phyloP scores from a whole-genome alignment of 2,113 vertebrate species.

The Muntiacus reevesi region DNA sequence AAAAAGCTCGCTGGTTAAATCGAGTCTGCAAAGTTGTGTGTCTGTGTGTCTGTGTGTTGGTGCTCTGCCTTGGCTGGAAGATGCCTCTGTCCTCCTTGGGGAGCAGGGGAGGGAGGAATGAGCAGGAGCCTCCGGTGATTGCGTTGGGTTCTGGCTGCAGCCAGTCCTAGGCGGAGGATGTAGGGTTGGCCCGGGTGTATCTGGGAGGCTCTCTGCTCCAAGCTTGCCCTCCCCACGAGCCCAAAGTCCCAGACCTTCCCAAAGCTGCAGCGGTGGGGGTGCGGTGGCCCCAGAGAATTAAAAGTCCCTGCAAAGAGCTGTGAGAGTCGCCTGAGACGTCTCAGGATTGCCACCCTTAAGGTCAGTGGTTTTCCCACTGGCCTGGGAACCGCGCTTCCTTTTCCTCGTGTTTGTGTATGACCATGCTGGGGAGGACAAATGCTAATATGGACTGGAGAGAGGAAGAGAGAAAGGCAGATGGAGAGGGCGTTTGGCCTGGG shows the following conservation, averaged over 20 bases:
- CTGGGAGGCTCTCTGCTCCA: background rate
- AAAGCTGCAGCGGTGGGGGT: background rate
- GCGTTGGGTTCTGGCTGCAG: background rate
- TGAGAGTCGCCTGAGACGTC: background rate
- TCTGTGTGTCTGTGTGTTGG: background rate
- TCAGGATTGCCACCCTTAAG: too few relatives aligned
- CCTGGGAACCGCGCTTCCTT: background rate
- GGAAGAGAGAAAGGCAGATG: too few relatives aligned
- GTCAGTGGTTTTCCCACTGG: background rate
- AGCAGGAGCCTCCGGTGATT: background rate
- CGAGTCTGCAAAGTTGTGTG: background rate
- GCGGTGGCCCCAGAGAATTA: background rate
- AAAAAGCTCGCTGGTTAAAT: background rate
- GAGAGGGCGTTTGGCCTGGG: background rate
- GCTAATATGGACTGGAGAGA: accelerated
- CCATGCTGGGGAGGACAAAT: accelerated
- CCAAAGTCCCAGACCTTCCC: background rate
- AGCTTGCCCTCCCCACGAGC: background rate
- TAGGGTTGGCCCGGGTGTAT: background rate
- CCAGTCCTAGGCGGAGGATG: too few relatives aligned
- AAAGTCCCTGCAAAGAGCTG: background rate
- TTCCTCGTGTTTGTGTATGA: accelerated
- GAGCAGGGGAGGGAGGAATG: accelerated
- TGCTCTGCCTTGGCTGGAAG: accelerated
- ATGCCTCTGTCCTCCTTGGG: accelerated